Evolutionary conservation across 2,888 invertebrate species (phyloP), one percentile per base, ranked within the genome.

Genomic region (Aplocera efformata): DNA sequence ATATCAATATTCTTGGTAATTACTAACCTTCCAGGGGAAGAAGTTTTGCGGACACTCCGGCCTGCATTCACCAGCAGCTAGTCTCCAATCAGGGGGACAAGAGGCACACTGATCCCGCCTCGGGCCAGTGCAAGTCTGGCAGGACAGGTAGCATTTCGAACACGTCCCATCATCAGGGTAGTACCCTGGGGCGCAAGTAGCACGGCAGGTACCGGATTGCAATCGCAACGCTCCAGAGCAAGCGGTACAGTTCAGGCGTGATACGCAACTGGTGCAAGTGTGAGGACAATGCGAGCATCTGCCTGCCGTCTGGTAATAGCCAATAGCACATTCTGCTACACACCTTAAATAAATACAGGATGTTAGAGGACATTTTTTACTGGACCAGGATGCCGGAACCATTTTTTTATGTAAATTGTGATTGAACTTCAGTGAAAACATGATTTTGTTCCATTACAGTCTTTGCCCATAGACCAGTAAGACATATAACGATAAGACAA

Each of bases 81-180:
- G 72, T 69, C 94, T 93, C 94, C 94, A 95, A 10, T 92, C 93
- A 20, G 90, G 88, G 0, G 94, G 94, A 72, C 96, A 96, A 13
- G 92, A 91, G 0, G 96, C 95, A 67, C 96, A 96, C 65, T 96
- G 95, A 69, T 95, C 94, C 50, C 94, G 90, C 53, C 94, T 90
- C 0, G 95, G 95, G 1, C 96, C 96, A 43, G 94, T 84, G 72
- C 96, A 96, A 7, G 96, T 96, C 72, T 92, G 92, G 72, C 96
- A 96, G 31, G 94, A 94, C 48, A 95, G 88, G 67, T 95, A 94
- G 68, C 96, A 96, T 63, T 94, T 93, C 27, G 93, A 91, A 73
- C 96, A 96, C 24, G 92, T 91, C 7, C 96, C 96, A 39, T 94
- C 91, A 72, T 96, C 96, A 60, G 95, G 95, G 80, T 94, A 96